Evolutionary conservation across 2,888 invertebrate genomes (phyloP).

Genomic region (Thecocarcelia acutangulata): DNA sequence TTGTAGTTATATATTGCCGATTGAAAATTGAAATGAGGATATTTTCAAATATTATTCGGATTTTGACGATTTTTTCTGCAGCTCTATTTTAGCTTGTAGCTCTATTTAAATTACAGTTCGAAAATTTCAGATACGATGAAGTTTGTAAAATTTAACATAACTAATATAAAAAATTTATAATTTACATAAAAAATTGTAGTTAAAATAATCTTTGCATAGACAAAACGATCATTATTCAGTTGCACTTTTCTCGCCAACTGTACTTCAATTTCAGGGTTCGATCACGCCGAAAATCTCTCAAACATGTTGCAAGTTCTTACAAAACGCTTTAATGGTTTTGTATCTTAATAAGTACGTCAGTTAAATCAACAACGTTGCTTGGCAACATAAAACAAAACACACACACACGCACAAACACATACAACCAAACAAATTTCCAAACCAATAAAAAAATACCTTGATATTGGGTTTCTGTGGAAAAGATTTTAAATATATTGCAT

Average conservation of each 20-base stretch:
- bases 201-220: neutral
- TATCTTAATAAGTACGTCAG: neutral
- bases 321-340: constrained; percentile 11
- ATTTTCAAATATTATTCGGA: no score
- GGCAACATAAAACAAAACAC: constrained; percentile 68
- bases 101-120: no score
- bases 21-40: no score
- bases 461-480: neutral
- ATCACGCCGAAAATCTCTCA: constrained; percentile 38
- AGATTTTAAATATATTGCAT: constrained; percentile 29
- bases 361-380: constrained; percentile 60
- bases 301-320: constrained; percentile 13
- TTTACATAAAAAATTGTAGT: no score
- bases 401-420: no score
- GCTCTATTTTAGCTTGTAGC: no score
- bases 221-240: neutral
- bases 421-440: constrained; percentile 64
- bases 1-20: no score
- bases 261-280: neutral
- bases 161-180: no score
- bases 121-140: no score
- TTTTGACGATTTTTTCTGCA: no score
- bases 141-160: no score
- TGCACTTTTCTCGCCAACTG: constrained; percentile 11
- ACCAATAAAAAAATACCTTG: constrained; percentile 16